These are phyloP conservation scores for Thera britannica DNA, from an alignment of 2,888 invertebrate species.

Conservation along the genomic window DNA sequence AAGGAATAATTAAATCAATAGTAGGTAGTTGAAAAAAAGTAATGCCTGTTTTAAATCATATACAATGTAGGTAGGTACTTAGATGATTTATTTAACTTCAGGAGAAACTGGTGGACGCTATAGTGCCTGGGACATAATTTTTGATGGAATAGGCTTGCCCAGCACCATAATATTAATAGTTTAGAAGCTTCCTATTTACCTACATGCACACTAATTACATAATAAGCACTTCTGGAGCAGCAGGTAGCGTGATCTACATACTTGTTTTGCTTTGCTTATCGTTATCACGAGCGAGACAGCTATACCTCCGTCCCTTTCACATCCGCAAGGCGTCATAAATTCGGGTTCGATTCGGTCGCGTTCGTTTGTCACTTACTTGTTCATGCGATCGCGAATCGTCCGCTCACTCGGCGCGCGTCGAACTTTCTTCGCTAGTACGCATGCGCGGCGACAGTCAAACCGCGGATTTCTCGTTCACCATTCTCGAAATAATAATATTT, in stretches of 20 bases:
- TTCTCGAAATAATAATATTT: slow-evolving; percentile 35
- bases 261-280: slow-evolving; percentile 31
- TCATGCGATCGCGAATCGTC: slow-evolving; percentile 43
- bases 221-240: not conserved
- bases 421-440: slow-evolving; percentile 80
- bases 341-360: slow-evolving; percentile 37
- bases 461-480: slow-evolving; percentile 62
- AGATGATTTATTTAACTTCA: too few species aligned
- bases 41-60: too few species aligned
- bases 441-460: slow-evolving; percentile 73
- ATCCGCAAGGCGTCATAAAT: slow-evolving; percentile 19
- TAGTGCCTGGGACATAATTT: too few species aligned
- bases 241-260: slow-evolving; percentile 15
- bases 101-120: too few species aligned
- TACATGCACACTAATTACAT: too few species aligned
- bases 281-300: slow-evolving; percentile 38
- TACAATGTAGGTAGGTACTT: too few species aligned
- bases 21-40: too few species aligned
- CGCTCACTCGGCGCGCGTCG: slow-evolving; percentile 59
- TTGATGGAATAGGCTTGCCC: too few species aligned
- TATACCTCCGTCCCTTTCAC: slow-evolving; percentile 22
- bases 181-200: too few species aligned
- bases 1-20: too few species aligned
- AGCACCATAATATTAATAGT: too few species aligned
- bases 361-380: slow-evolving; percentile 49